These are phyloP conservation scores for Linepithema humile DNA, from an alignment of 1,140 invertebrate genomes.

Conservation along the genomic window DNA sequence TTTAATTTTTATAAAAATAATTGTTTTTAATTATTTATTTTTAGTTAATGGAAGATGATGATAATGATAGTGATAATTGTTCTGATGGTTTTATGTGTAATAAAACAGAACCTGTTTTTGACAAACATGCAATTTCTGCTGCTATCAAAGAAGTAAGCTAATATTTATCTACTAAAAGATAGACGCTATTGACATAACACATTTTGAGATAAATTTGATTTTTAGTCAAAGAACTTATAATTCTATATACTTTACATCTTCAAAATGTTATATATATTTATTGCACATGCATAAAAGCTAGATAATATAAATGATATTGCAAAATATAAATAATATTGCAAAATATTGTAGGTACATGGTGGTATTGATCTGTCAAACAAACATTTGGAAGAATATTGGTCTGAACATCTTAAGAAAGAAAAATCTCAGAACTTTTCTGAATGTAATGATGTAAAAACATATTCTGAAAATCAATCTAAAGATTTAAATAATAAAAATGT, in stretches of 20 bases:
- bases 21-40: conserved; percentile 12
- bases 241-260: not conserved
- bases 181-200: not conserved
- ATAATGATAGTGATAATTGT: not conserved
- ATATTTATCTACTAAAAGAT: not conserved
- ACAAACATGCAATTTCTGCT: conserved; percentile 25
- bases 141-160: conserved; percentile 43
- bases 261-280: not conserved
- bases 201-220: conserved; percentile 2
- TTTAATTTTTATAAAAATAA: no score
- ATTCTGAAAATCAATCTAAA: not conserved
- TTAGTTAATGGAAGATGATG: conserved; percentile 13
- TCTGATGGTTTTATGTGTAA: not conserved
- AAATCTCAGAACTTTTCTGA: not conserved
- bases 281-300: not conserved
- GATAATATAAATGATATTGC: not conserved
- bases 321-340: no score
- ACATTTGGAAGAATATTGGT: not conserved
- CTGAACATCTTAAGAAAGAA: not conserved
- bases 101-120: not conserved
- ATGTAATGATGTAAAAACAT: not conserved
- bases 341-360: conserved; percentile 30
- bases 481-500: not conserved
- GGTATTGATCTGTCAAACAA: conserved; percentile 53
- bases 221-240: not conserved